A percentile compares a stretch with the other conserved stretches of the same genome.
These are phyloP conservation scores for Leptinotarsa tumamoca DNA, from an alignment of 2,888 invertebrate genomes.

Conservation along the genomic window DNA sequence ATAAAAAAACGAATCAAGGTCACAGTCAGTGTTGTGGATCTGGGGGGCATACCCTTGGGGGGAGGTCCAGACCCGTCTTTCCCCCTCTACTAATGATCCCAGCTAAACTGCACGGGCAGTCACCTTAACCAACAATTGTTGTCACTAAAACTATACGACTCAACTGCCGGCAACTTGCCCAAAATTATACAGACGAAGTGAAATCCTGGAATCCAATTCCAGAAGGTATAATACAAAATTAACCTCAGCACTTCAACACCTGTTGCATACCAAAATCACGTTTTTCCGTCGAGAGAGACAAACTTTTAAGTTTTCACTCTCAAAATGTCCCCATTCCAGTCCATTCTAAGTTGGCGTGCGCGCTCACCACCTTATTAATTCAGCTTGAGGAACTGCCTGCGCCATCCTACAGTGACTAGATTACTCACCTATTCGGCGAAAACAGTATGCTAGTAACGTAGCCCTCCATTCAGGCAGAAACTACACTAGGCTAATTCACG, in stretches of 20 bases:
- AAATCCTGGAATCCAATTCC: no score
- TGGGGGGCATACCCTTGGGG: no score
- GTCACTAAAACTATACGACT: no score
- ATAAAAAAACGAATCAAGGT: no score
- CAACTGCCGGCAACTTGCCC: no score
- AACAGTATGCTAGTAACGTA: background rate
- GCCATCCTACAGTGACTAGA: constrained; percentile 4
- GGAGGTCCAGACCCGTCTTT: no score
- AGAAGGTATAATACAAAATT: background rate
- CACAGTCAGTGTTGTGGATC: no score
- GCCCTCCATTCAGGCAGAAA: background rate
- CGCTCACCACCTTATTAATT: background rate
- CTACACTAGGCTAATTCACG: background rate
- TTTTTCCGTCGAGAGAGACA: background rate
- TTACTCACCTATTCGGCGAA: background rate
- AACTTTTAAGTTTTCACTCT: background rate
- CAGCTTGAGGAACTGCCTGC: background rate
- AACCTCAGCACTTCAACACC: constrained; percentile 2
- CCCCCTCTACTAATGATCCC: no score
- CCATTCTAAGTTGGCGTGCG: background rate
- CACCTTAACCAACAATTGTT: no score
- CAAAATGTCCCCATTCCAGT: background rate
- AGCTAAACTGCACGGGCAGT: no score
- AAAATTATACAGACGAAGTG: no score
- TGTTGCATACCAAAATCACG: constrained; percentile 10